A percentile compares a stretch with the other conserved stretches of the same genome.
phyloP scores from a whole-genome alignment of 2,888 invertebrate species.

The Teleiodes luculella region DNA sequence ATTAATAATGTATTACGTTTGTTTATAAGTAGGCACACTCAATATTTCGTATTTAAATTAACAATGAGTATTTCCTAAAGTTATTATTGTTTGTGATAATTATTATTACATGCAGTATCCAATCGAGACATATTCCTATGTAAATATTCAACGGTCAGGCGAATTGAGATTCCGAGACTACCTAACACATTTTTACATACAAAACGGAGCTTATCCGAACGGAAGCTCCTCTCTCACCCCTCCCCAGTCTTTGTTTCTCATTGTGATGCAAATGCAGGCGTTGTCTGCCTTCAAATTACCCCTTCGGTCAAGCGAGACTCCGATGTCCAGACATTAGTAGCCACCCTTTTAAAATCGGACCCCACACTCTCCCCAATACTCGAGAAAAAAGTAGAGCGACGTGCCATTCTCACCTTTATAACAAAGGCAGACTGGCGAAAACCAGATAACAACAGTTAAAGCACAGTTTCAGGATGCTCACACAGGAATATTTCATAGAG shows the following conservation, averaged over 20 bases:
- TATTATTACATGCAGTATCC: no score
- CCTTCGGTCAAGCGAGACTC: conserved; percentile 71
- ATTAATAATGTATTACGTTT: not conserved
- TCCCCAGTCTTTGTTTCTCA: conserved; percentile 61
- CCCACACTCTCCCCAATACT: conserved; percentile 35
- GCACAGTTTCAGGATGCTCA: conserved; percentile 23
- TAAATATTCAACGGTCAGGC: conserved; percentile 61
- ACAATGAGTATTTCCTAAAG: no score
- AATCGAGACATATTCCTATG: conserved; percentile 22
- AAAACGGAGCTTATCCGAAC: conserved; percentile 66
- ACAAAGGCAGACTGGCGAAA: conserved; percentile 1
- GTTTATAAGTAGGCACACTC: no score
- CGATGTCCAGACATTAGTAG: conserved; percentile 72
- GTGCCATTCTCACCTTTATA: conserved; percentile 1
- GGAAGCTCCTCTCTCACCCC: conserved; percentile 54
- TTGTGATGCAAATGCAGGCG: conserved; percentile 76
- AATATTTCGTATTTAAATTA: no score
- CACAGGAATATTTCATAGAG: conserved; percentile 68
- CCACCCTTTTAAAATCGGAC: conserved; percentile 67
- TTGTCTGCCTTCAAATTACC: conserved; percentile 77
- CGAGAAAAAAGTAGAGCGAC: not conserved
- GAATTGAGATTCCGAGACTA: conserved; percentile 38
- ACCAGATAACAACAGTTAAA: not conserved
- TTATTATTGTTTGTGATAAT: no score
- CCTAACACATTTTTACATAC: conserved; percentile 57